Conservation (phyloP, 2,113 vertebrate genomes). For the Coracopsis vasa region DNA sequence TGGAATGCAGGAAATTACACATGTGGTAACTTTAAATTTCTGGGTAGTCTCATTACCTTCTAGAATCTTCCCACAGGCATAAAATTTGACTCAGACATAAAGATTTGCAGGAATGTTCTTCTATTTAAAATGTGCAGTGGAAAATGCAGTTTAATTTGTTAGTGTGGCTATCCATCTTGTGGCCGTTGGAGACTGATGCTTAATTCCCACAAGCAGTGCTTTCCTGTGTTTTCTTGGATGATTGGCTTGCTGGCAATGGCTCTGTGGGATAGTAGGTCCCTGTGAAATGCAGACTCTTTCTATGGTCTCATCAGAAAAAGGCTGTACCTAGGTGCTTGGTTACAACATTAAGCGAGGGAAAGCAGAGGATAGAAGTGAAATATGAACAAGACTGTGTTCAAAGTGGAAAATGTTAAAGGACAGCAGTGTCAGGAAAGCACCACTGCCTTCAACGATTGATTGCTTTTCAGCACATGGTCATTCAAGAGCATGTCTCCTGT, state of each 20-base stretch:
- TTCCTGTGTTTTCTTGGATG: not conserved
- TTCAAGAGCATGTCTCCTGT: not conserved
- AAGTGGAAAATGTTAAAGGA: not conserved
- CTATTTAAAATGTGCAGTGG: not conserved
- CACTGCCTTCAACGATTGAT: not conserved
- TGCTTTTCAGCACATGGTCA: not conserved
- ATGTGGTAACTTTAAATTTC: not conserved
- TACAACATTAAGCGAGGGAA: not conserved
- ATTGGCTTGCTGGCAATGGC: not conserved
- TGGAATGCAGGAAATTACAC: not conserved
- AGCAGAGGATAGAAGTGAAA: not conserved
- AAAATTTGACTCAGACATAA: not conserved
- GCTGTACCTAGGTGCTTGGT: not conserved
- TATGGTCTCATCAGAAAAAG: not conserved
- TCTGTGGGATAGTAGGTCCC: not conserved
- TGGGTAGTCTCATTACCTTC: not conserved
- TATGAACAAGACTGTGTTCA: not conserved
- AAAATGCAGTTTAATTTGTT: not conserved
- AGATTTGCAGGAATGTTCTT: not conserved
- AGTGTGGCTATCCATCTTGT: not conserved
- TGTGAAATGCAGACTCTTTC: not conserved
- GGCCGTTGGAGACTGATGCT: not conserved
- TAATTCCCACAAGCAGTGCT: not conserved
- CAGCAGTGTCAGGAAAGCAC: not conserved
- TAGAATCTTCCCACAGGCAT: not conserved